These are phyloP conservation scores for Kryptolebias marmoratus DNA, from an alignment of 2,113 vertebrate genomes.

Conservation along the genomic window DNA sequence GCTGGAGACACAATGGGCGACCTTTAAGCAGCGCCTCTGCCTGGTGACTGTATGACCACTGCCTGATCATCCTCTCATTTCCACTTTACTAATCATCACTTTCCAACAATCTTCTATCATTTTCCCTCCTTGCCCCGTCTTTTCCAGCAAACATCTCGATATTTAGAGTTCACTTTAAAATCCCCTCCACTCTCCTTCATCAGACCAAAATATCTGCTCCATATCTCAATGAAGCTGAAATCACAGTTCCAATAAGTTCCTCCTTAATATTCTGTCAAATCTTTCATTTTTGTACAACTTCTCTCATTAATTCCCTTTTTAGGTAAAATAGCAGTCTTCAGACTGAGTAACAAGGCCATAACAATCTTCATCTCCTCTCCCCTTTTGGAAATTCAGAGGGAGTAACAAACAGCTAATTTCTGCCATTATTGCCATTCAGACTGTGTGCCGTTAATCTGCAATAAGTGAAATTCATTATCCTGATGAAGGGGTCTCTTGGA, in stretches of 20 bases:
- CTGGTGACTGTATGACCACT: conserved; percentile 60
- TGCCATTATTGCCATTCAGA: conserved; percentile 74
- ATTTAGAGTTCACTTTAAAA: conserved; percentile 51
- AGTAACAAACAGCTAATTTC: conserved; percentile 77
- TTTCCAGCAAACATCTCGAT: conserved; percentile 36
- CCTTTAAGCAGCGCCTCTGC: conserved; percentile 53
- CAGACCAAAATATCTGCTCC: conserved; percentile 57
- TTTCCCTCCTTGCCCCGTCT: conserved; percentile 50
- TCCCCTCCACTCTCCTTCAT: conserved; percentile 59
- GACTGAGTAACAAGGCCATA: conserved; percentile 38
- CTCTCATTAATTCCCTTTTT: conserved; percentile 38
- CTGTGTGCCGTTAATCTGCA: conserved; percentile 75
- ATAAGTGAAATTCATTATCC: conserved; percentile 80
- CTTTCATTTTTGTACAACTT: conserved; percentile 44
- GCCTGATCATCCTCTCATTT: conserved; percentile 44
- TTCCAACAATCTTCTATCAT: conserved; percentile 66
- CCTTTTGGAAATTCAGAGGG: conserved; percentile 58
- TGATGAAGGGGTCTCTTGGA: conserved; percentile 71
- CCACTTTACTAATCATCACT: conserved; percentile 44
- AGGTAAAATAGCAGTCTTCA: conserved; percentile 53
- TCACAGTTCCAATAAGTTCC: conserved; percentile 42
- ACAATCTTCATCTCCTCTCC: conserved; percentile 54
- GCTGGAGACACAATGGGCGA: conserved; percentile 70
- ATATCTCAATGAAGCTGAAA: conserved; percentile 53
- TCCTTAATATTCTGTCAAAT: conserved; percentile 53